These are phyloP conservation scores for Temnothorax nylanderi DNA, from an alignment of 1,140 invertebrate genomes.

Conservation along the genomic window DNA sequence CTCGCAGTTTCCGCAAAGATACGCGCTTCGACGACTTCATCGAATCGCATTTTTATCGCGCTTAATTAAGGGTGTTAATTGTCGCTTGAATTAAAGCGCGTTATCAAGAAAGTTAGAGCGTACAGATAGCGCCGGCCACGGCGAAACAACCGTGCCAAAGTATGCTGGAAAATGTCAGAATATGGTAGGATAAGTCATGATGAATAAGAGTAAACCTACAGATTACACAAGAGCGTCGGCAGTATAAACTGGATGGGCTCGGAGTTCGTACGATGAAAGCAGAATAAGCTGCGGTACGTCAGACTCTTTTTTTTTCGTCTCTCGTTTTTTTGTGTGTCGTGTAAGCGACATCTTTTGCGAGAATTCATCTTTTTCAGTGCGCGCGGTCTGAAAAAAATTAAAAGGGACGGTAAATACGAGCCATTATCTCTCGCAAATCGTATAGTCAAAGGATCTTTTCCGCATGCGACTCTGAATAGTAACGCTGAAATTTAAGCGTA, in stretches of 20 bases:
- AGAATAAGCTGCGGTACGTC: constrained; percentile 45
- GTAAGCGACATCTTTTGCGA: constrained; percentile 41
- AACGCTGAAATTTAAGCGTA: neutral
- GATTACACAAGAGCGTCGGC: constrained; percentile 9
- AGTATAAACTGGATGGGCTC: constrained; percentile 9
- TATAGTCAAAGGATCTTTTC: neutral
- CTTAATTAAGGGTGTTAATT: constrained; percentile 6
- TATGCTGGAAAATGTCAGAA: neutral
- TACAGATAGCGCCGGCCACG: neutral
- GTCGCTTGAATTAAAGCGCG: neutral
- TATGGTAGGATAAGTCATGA: neutral
- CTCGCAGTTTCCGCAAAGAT: neutral
- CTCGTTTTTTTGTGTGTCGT: neutral
- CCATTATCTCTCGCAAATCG: constrained; percentile 42
- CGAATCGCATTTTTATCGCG: constrained; percentile 11
- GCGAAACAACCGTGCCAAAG: neutral
- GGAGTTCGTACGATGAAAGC: constrained; percentile 29
- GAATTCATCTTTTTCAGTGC: constrained; percentile 11
- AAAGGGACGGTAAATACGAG: constrained; percentile 37
- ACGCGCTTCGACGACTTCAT: constrained; percentile 19
- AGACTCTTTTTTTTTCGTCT: neutral
- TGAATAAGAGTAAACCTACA: constrained; percentile 26
- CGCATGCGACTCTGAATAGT: neutral
- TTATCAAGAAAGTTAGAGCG: neutral
- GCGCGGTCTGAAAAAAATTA: constrained; percentile 42